Evolutionary conservation across 1,140 invertebrate species (phyloP).

Genomic region (Sycobia sp.): DNA sequence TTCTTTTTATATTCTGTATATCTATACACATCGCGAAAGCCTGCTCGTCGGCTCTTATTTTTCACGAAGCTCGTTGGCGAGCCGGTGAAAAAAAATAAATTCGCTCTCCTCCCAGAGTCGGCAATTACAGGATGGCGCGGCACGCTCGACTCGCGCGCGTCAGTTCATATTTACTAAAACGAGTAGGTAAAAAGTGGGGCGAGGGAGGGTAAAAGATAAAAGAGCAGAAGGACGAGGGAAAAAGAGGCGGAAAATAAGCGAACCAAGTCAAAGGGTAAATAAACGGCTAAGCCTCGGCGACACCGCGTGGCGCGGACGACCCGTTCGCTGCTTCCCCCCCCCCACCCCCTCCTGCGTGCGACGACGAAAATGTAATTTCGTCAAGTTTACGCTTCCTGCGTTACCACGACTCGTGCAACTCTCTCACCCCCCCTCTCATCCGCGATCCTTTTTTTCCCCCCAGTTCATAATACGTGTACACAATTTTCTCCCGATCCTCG

Average conservation of each 20-base stretch:
- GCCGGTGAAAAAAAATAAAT: too few species aligned
- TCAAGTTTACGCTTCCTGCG: slow-evolving; percentile 10
- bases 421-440: neutral
- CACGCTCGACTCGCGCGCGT: neutral
- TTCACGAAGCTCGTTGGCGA: too few species aligned
- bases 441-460: too few species aligned
- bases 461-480: too few species aligned
- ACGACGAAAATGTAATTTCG: slow-evolving; percentile 29
- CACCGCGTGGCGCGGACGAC: slow-evolving; percentile 2
- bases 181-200: too few species aligned
- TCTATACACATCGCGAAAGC: too few species aligned
- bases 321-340: too few species aligned
- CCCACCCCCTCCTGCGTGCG: too few species aligned
- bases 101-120: slow-evolving; percentile 8
- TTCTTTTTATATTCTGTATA: too few species aligned
- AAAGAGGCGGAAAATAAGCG: slow-evolving; percentile 20
- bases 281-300: slow-evolving; percentile 8
- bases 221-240: neutral
- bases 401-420: slow-evolving; percentile 2
- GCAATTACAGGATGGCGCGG: slow-evolving; percentile 16
- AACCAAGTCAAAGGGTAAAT: slow-evolving; percentile 24
- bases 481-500: too few species aligned
- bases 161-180: slow-evolving; percentile 16
- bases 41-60: too few species aligned
- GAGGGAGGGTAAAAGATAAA: slow-evolving; percentile 1